Evolutionary conservation across 2,113 vertebrate species (phyloP), one percentile per base, ranked within the genome.

Genomic region (Henicopernis longicauda): DNA sequence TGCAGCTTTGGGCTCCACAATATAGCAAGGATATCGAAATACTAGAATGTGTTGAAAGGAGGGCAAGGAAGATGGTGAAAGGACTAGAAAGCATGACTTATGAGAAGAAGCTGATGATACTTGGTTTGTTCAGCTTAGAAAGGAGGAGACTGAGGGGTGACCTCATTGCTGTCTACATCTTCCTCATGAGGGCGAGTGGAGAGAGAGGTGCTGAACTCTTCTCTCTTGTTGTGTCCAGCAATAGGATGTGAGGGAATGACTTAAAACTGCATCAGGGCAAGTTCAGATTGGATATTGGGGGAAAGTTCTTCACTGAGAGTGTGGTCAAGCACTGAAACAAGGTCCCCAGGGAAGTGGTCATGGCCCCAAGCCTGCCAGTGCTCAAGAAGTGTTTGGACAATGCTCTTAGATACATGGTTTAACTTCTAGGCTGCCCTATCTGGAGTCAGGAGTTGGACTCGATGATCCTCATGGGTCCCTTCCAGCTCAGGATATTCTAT

Each of bases 381-480:
- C 47, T 76, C 36, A 58, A 72, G 14, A 78, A 47, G 11, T 23
- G 13, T 70, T 69, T 57, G 42, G 13, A 20, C 17, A 69, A 22
- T 2, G 1, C 25, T 55, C 31, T 54, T 15, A 42, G 52, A 61
- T 55, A 29, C 8, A 14, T 12, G 9, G 17, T 47, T 88, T 84
- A 70, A 54, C 11, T 44, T 84, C 45, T 47, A 76, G 42, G 29
- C 45, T 84, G 34, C 12, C 34, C 31, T 69, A 22, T 34, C 49
- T 63, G 67, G 29, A 83, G 47, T 61, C 22, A n/a, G 14, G 42
- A 79, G 31, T 73, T 57, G n/a, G 25, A 57, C 32, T 18, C 4
- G 0, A 13, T 21, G 19, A 65, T 76, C 14, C 22, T 65, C 2
- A 0, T 34, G 9, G 13, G 26, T 63, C 18, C 15, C 8, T 89